Base-by-base conservation (phyloP, 2,888 invertebrate species). In the Diarsia mendica region DNA sequence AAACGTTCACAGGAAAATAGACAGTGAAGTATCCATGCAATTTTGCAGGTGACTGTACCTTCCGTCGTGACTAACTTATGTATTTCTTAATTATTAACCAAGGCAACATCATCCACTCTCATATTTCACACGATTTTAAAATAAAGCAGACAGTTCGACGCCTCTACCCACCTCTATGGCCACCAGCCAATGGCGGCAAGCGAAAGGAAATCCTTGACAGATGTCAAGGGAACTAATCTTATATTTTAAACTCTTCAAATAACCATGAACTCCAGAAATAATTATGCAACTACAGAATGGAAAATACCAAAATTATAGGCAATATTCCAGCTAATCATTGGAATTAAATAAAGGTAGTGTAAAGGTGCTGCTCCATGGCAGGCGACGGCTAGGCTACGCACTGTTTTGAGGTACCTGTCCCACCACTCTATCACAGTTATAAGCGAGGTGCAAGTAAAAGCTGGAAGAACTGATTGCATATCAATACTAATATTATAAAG, bases 301-400 rank as follows among this genome's bases (percentile, higher is more conserved):
- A 80, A 78, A 80, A 80, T 64, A 20, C 48, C 51, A 18, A 55
- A 60, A 39, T 58, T 33, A 39, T 28, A 13, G 55, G 28, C 28
- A 20, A 39, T 61, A 39, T 0, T 18, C 0, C 10, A 49, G 11
- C 39, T 73, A 71, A 72, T 79, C 28, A 79, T 80, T 61, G 39
- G 28, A n/a, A 65, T 65, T 66, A 60, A 33, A 11, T 51, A 53
- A 44, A 39, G 44, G 63, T 39, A 28, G 33, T 15, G 23, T 18
- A 44, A 70, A 46, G 73, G 18, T 13, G 18, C 33, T 70, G 13
- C 39, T 48, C 67, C 39, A 67, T 6, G 2, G 33, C 1, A 39
- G 5, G 1, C n/a, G 3, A n/a, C 4, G 28, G 28, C 6, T 10
- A 46, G 10, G 44, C 67, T 44, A 49, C 65, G 63, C 1, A 61